Evolutionary conservation across 1,140 invertebrate species (phyloP).

Genomic region (Lepidotrigona ventralis): DNA sequence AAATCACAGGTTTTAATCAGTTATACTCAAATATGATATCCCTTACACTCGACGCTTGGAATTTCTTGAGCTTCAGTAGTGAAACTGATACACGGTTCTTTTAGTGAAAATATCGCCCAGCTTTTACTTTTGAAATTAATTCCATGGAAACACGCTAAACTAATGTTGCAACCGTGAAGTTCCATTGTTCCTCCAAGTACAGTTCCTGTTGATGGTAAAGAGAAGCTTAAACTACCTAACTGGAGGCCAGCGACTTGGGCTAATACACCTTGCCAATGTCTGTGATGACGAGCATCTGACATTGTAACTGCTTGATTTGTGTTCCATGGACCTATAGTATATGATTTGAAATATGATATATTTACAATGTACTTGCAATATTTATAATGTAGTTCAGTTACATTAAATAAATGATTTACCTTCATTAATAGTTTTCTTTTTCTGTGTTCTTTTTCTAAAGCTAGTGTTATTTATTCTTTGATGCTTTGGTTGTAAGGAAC

Average conservation of each 20-base stretch:
- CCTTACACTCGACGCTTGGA: slow-evolving; percentile 84
- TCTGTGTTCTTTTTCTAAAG: slow-evolving; percentile 78
- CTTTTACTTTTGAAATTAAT: slow-evolving; percentile 98
- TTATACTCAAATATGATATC: slow-evolving; percentile 10
- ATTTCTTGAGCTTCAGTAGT: slow-evolving; percentile 96
- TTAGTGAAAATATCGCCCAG: slow-evolving; percentile 97
- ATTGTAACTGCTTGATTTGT: slow-evolving; percentile 74
- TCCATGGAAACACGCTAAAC: slow-evolving; percentile 97
- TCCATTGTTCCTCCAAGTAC: slow-evolving; percentile 97
- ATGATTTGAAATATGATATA: slow-evolving; percentile 26
- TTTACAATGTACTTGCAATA: background rate
- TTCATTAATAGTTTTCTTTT: slow-evolving; percentile 72
- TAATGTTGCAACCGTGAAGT: slow-evolving; percentile 94
- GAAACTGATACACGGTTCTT: slow-evolving; percentile 97
- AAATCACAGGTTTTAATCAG: background rate
- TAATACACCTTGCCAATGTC: slow-evolving; percentile 94
- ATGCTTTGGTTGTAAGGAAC: slow-evolving; percentile 84
- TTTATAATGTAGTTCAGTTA: background rate
- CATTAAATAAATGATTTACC: slow-evolving; percentile 60
- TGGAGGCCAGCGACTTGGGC: slow-evolving; percentile 87
- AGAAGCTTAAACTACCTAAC: slow-evolving; percentile 85
- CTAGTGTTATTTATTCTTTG: slow-evolving; percentile 79
- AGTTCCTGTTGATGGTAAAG: slow-evolving; percentile 83
- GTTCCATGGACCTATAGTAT: slow-evolving; percentile 68
- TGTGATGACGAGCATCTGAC: slow-evolving; percentile 89